These are phyloP conservation scores for Bovichtus diacanthus DNA, from an alignment of 2,797 vertebrate species.

Conservation along the genomic window DNA sequence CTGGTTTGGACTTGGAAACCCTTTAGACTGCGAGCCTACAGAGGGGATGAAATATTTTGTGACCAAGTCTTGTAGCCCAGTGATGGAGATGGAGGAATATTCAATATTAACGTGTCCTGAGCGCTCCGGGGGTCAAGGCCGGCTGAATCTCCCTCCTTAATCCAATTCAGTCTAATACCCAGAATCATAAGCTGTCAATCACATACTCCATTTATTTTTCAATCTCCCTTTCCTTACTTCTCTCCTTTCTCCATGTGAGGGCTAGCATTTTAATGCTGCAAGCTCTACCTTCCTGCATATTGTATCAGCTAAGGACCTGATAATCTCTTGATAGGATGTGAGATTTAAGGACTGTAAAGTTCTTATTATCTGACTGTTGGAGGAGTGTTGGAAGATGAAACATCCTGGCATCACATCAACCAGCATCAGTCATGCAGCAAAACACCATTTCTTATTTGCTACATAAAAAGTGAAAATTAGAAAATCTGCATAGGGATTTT, in stretches of 20 bases:
- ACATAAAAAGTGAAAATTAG: no score
- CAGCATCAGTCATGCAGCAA: neutral
- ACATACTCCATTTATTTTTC: slow-evolving; percentile 80
- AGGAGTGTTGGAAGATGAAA: neutral
- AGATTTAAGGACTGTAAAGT: neutral
- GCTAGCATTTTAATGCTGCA: slow-evolving; percentile 50
- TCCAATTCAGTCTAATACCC: slow-evolving; percentile 74
- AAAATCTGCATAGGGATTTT: neutral
- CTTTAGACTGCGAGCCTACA: slow-evolving; percentile 13
- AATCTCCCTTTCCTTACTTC: slow-evolving; percentile 58
- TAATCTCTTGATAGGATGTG: slow-evolving; percentile 6
- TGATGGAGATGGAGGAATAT: slow-evolving; percentile 50
- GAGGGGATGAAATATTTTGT: slow-evolving; percentile 45
- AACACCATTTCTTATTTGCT: neutral
- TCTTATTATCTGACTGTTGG: neutral
- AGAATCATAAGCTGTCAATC: slow-evolving; percentile 77
- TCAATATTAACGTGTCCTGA: slow-evolving; percentile 61
- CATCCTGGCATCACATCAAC: neutral
- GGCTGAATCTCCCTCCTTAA: slow-evolving; percentile 61
- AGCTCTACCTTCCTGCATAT: slow-evolving; percentile 45
- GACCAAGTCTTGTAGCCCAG: slow-evolving; percentile 30
- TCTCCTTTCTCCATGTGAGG: slow-evolving; percentile 32
- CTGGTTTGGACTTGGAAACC: slow-evolving; percentile 37
- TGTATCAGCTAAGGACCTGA: slow-evolving; percentile 34
- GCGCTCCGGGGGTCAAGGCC: slow-evolving; percentile 42